Evolutionary conservation across 2,797 vertebrate genomes (phyloP).

Genomic region (Myripristis jacobus): DNA sequence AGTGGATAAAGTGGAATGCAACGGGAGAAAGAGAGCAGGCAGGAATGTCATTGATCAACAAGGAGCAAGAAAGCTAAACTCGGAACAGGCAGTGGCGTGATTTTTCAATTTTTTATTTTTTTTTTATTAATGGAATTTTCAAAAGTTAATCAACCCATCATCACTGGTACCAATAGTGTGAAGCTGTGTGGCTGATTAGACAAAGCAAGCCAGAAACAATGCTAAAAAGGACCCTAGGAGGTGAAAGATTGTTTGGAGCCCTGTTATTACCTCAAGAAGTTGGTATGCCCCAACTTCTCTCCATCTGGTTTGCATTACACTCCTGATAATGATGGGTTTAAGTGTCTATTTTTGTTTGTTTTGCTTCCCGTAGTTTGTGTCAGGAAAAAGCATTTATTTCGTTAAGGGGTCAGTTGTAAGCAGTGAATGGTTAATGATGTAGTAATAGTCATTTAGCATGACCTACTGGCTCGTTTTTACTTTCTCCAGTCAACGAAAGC

Average conservation of each 20-base stretch:
- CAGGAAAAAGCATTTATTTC: slow-evolving; percentile 86
- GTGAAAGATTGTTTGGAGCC: slow-evolving; percentile 76
- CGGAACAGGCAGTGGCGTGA: slow-evolving; percentile 29
- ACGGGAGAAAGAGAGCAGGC: slow-evolving; percentile 55
- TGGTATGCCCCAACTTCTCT: slow-evolving; percentile 87
- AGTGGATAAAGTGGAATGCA: slow-evolving; percentile 82
- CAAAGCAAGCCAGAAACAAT: slow-evolving; percentile 50
- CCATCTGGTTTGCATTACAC: slow-evolving; percentile 94
- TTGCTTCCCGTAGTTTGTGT: slow-evolving; percentile 83
- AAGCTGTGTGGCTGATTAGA: slow-evolving; percentile 31
- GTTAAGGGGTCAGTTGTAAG: slow-evolving; percentile 82
- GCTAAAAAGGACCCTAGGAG: slow-evolving; percentile 53
- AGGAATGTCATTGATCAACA: slow-evolving; percentile 81
- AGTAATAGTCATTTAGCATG: slow-evolving; percentile 64
- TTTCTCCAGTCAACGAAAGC: slow-evolving; percentile 60
- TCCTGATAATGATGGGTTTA: slow-evolving; percentile 88
- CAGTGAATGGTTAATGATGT: slow-evolving; percentile 73
- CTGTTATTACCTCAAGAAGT: slow-evolving; percentile 91
- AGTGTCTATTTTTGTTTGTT: slow-evolving; percentile 88
- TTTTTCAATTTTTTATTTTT: slow-evolving; percentile 12
- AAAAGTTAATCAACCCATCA: slow-evolving; percentile 31
- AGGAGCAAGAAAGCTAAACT: slow-evolving; percentile 39
- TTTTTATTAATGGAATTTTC: not conserved
- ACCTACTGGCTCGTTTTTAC: slow-evolving; percentile 57
- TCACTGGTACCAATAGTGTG: slow-evolving; percentile 15